These are phyloP conservation scores for Dicrurus megarhynchus DNA, from an alignment of 2,113 vertebrate species.

Conservation along the genomic window DNA sequence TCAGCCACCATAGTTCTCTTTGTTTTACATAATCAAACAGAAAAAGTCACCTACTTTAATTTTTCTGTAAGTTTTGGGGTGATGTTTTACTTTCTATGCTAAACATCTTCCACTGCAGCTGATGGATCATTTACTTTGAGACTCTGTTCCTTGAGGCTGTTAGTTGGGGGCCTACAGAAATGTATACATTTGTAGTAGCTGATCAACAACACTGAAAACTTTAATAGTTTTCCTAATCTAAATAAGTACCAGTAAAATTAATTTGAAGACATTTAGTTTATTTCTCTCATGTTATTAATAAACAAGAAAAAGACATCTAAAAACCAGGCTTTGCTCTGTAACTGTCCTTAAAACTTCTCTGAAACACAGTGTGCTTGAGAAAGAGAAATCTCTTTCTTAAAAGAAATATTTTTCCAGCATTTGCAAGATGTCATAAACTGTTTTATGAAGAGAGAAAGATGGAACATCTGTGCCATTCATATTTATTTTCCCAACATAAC, in stretches of 20 bases:
- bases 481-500: constrained; percentile 64
- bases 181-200: not conserved
- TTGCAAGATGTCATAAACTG: constrained; percentile 51
- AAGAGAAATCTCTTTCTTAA: constrained; percentile 12
- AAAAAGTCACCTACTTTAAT: not conserved
- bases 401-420: constrained; percentile 21
- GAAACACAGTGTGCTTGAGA: not conserved
- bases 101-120: not conserved
- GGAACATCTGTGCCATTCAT: constrained; percentile 41
- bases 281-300: not conserved
- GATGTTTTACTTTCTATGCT: not conserved
- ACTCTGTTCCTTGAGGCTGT: not conserved
- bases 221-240: not conserved
- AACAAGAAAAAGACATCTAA: not conserved
- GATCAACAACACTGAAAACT: not conserved
- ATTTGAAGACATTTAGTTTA: not conserved
- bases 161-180: not conserved
- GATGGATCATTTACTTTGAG: not conserved
- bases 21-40: not conserved
- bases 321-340: not conserved
- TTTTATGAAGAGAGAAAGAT: constrained; percentile 35
- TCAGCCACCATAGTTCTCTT: not conserved
- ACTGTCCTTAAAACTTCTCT: not conserved
- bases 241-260: not conserved
- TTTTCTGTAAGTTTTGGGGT: not conserved